phyloP scores from a whole-genome alignment of 2,113 vertebrate genomes.

The Diphyllodes magnificus region DNA sequence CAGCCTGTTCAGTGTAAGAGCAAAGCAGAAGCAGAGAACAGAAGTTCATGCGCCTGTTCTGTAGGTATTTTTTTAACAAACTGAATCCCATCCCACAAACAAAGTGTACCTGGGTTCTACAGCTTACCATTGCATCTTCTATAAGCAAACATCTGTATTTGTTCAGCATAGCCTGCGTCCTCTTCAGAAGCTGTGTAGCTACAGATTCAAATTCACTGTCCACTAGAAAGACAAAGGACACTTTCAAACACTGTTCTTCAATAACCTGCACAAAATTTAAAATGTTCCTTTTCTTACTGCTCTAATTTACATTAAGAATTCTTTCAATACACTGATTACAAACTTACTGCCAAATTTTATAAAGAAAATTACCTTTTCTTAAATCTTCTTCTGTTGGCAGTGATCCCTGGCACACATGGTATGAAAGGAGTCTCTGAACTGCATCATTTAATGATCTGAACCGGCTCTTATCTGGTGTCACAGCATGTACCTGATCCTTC shows the following conservation, averaged over 20 bases:
- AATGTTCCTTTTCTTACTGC: not conserved
- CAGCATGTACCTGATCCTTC: conserved; percentile 82
- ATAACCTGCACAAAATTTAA: not conserved
- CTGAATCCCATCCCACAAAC: not conserved
- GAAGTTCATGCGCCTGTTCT: not conserved
- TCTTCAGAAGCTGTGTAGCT: conserved; percentile 88
- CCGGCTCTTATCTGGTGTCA: conserved; percentile 77
- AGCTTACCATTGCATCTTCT: conserved; percentile 91
- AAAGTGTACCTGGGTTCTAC: not conserved
- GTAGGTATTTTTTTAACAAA: not conserved
- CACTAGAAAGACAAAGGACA: conserved; percentile 74
- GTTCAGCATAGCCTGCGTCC: conserved; percentile 93
- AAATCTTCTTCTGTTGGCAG: conserved; percentile 85
- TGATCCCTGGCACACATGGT: conserved; percentile 91
- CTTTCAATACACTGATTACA: not conserved
- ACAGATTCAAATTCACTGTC: conserved; percentile 91
- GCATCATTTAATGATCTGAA: conserved; percentile 85
- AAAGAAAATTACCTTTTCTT: conserved; percentile 68
- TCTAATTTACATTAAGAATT: not conserved
- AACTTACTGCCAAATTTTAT: not conserved
- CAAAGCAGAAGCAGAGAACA: not conserved
- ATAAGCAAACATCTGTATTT: conserved; percentile 95
- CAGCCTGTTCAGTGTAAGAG: not conserved
- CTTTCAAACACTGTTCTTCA: not conserved
- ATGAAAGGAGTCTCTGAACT: conserved; percentile 86